Percentiles rank a stretch among this genome's conserved stretches.
Conservation (phyloP, 2,797 vertebrate species). For the Spatula versicolor region DNA sequence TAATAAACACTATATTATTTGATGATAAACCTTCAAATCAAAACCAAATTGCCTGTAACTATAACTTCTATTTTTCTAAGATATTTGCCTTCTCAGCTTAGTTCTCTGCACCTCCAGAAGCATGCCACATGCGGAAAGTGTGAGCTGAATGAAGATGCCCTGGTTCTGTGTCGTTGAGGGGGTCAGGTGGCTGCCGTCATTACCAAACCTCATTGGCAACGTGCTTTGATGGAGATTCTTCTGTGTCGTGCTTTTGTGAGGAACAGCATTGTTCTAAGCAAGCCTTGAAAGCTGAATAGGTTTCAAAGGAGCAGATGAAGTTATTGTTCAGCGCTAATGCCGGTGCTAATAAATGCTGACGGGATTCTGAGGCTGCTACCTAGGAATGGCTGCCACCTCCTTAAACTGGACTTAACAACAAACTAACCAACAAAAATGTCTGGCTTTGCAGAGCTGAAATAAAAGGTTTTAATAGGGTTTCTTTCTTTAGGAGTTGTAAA, state of each 20-base stretch:
- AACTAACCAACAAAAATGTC: neutral
- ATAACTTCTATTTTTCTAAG: neutral
- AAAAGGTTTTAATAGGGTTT: neutral
- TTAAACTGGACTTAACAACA: neutral
- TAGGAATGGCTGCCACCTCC: slow-evolving; percentile 48
- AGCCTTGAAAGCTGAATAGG: slow-evolving; percentile 71
- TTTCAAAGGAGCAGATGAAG: slow-evolving; percentile 77
- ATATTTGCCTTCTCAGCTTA: neutral
- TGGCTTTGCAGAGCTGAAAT: neutral
- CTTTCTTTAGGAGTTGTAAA: slow-evolving; percentile 3
- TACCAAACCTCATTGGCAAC: slow-evolving; percentile 69
- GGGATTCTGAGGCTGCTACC: slow-evolving; percentile 76
- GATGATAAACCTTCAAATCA: neutral
- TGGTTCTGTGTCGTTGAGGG: neutral
- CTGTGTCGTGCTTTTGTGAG: slow-evolving; percentile 81
- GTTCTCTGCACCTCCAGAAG: neutral
- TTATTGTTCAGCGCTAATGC: slow-evolving; percentile 78
- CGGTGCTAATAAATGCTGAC: slow-evolving; percentile 78
- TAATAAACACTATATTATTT: neutral
- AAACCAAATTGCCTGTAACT: neutral
- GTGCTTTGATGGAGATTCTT: slow-evolving; percentile 83
- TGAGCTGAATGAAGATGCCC: neutral
- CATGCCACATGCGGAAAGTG: neutral
- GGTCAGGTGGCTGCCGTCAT: slow-evolving; percentile 37
- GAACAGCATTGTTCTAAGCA: slow-evolving; percentile 77